Percentiles rank a stretch among this genome's conserved stretches.
Conservation (phyloP, 1,140 invertebrate genomes). For the Maniola jurtina region DNA sequence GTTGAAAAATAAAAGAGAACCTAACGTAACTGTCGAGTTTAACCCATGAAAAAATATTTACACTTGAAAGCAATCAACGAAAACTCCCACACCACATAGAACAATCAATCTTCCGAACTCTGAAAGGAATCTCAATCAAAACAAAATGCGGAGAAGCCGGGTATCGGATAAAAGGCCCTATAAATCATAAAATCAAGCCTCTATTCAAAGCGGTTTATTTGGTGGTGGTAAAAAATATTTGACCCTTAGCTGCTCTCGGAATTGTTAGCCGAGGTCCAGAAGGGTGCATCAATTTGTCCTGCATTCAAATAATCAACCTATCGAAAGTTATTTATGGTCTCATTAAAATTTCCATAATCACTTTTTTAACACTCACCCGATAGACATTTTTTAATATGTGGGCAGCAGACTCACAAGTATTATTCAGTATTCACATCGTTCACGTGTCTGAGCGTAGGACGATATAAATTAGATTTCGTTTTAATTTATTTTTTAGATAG, state of each 20-base stretch:
- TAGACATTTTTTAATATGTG: slow-evolving; percentile 37
- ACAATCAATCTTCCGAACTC: slow-evolving; percentile 72
- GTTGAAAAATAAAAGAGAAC: slow-evolving; percentile 1
- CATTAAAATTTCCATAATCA: slow-evolving; percentile 71
- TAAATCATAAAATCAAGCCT: slow-evolving; percentile 77
- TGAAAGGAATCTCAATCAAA: slow-evolving; percentile 76
- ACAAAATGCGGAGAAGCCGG: slow-evolving; percentile 70
- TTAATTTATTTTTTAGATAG: slow-evolving; percentile 42
- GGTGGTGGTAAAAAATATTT: slow-evolving; percentile 59
- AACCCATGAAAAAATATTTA: slow-evolving; percentile 54
- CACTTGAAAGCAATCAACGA: slow-evolving; percentile 61
- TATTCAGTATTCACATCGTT: background rate
- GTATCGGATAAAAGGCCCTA: slow-evolving; percentile 67
- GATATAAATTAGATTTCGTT: slow-evolving; percentile 54
- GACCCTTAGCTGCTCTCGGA: slow-evolving; percentile 45
- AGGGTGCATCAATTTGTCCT: slow-evolving; percentile 73
- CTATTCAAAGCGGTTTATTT: slow-evolving; percentile 70
- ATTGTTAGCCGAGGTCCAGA: slow-evolving; percentile 51
- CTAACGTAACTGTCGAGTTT: slow-evolving; percentile 16
- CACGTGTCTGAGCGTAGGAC: slow-evolving; percentile 44
- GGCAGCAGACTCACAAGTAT: background rate
- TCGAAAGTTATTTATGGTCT: slow-evolving; percentile 62
- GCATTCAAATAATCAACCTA: slow-evolving; percentile 62
- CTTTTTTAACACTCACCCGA: slow-evolving; percentile 41
- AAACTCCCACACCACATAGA: slow-evolving; percentile 70